Base-by-base conservation (phyloP, 2,888 invertebrate species). In the Alsophila aescularia region DNA sequence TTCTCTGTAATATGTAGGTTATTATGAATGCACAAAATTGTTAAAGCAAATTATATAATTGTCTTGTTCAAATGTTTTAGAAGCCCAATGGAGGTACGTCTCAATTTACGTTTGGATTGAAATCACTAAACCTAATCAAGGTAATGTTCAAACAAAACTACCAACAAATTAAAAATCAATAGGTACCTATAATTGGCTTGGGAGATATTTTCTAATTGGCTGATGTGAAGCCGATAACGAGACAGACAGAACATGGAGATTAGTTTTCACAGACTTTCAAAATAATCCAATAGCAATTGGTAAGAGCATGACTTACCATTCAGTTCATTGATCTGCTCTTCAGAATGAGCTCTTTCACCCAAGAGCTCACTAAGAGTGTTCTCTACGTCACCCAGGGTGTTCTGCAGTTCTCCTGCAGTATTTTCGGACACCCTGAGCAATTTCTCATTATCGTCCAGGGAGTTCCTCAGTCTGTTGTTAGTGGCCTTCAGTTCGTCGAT, bases 401-500 rank as follows among this genome's bases (percentile, higher is more conserved):
- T 94, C 81, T 97, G 97, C 62, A 97, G 86, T 36, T 96, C 96
- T 69, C 96, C 96, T 0, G 96, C 96, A 0, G 96, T 96, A 70
- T 94, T 95, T 81, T 97, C 96, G 35, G 97, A 92, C 73, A 97
- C 94, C 76, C 93, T 70, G 1, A 91, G 80, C 39, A 92, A 69
- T 60, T 90, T 91, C 58, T 91, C 90, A 69, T 90, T 93, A 93
- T 92, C 95, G 93, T 88, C 96, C 93, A 72, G 95, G 73, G 76
- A 93, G 60, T 81, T 92, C 44, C 92, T 84, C 14, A 96, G 89
- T 78, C 96, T 94, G 47, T 95, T 95, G 77, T 96, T 91, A 52
- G 83, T 87, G 3, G 83, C 87, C 59, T 88, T 89, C 42, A 87
- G 55, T 62, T 91, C 93, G 64, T 93, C 93, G 35, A 96, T 87